Evolutionary conservation across 2,797 vertebrate species (phyloP).

Genomic region (Avahi laniger): DNA sequence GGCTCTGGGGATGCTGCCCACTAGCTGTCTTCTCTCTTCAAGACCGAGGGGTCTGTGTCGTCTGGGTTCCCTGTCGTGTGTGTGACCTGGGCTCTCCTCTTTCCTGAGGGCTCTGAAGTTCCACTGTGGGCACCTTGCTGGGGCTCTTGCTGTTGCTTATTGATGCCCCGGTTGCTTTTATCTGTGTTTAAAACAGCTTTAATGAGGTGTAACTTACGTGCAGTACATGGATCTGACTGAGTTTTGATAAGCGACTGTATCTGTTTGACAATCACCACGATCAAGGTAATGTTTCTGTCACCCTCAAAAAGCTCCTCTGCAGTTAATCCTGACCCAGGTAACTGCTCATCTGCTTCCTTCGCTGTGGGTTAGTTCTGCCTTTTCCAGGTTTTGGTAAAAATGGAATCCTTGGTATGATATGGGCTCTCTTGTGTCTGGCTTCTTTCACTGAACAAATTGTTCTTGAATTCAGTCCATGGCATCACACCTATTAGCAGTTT

Average conservation of each 20-base stretch:
- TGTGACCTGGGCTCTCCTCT: background rate
- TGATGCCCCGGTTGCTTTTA: background rate
- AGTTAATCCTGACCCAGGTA: too few species aligned
- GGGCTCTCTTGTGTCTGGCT: background rate
- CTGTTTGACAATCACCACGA: background rate
- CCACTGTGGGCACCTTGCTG: background rate
- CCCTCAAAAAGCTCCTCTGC: background rate
- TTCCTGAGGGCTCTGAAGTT: background rate
- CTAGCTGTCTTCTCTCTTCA: background rate
- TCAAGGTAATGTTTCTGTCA: background rate
- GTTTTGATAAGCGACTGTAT: background rate
- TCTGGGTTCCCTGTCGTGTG: too few species aligned
- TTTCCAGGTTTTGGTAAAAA: background rate
- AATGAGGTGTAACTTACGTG: background rate
- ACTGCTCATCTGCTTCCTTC: background rate
- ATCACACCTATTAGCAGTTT: background rate
- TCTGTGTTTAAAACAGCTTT: background rate
- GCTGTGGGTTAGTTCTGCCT: background rate
- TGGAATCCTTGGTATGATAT: background rate
- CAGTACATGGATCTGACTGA: background rate
- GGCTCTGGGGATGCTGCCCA: too few species aligned
- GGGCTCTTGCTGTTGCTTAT: background rate
- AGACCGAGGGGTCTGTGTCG: background rate
- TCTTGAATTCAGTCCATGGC: rapidly evolving
- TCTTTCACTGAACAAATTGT: background rate